phyloP scores from a whole-genome alignment of 2,113 vertebrate species.

The Pachypanchax playfairii region DNA sequence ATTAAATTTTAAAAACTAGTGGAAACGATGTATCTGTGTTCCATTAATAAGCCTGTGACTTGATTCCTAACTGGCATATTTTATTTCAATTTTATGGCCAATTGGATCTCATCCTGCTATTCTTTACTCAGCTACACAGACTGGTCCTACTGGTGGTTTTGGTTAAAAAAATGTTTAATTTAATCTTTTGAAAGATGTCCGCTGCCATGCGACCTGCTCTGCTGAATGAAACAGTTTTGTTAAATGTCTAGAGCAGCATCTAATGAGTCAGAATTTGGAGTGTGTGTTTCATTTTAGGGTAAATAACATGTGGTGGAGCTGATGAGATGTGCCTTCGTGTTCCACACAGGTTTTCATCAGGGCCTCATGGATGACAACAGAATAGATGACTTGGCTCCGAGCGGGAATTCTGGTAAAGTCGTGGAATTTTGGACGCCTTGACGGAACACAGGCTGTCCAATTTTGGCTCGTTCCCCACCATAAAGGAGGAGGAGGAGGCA shows the following conservation, averaged over 20 bases:
- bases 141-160: slow-evolving; percentile 55
- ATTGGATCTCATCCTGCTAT: slow-evolving; percentile 33
- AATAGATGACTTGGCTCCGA: slow-evolving; percentile 76
- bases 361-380: slow-evolving; percentile 66
- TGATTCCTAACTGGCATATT: too few relatives aligned
- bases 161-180: slow-evolving; percentile 33
- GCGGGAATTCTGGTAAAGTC: slow-evolving; percentile 75
- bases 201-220: slow-evolving; percentile 13
- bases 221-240: slow-evolving; percentile 13
- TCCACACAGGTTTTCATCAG: slow-evolving; percentile 72
- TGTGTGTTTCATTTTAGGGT: slow-evolving; percentile 31
- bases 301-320: slow-evolving; percentile 39
- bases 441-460: slow-evolving; percentile 79
- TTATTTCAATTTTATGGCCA: too few relatives aligned
- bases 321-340: slow-evolving; percentile 42
- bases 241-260: neutral
- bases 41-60: too few relatives aligned
- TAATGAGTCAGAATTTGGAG: slow-evolving; percentile 26
- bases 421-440: slow-evolving; percentile 79
- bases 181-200: slow-evolving; percentile 47
- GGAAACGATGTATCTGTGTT: too few relatives aligned
- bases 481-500: slow-evolving; percentile 23
- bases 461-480: slow-evolving; percentile 50
- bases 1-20: too few relatives aligned
- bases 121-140: slow-evolving; percentile 29